phyloP scores from a whole-genome alignment of 2,797 vertebrate genomes.

The Peromyscus eremicus region DNA sequence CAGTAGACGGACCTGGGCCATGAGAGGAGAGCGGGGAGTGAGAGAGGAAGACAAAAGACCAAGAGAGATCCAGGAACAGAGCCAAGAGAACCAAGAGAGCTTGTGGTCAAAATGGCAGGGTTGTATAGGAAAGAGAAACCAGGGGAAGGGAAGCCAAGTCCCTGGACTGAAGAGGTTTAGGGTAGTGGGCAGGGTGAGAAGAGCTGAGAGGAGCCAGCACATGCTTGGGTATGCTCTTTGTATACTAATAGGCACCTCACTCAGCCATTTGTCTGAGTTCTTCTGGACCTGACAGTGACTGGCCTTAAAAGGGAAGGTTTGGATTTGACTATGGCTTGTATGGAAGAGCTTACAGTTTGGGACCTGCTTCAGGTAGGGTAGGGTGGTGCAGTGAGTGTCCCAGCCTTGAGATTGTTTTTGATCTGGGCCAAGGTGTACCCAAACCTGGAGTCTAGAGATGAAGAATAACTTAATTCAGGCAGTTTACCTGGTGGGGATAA shows the following conservation, averaged over 20 bases:
- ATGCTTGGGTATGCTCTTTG: background rate
- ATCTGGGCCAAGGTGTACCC: fast-evolving
- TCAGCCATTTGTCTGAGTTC: background rate
- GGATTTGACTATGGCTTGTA: background rate
- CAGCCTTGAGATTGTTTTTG: background rate
- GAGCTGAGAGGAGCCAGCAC: too few species aligned
- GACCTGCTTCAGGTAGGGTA: background rate
- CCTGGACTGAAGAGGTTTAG: background rate
- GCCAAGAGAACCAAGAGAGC: background rate
- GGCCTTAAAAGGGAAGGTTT: background rate
- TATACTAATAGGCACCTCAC: background rate
- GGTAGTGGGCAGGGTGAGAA: background rate
- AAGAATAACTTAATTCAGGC: background rate
- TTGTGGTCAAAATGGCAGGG: background rate
- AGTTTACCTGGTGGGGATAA: background rate
- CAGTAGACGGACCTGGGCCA: background rate
- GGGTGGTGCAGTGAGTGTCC: background rate
- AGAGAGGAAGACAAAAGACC: background rate
- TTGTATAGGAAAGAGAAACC: background rate
- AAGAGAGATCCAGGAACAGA: background rate
- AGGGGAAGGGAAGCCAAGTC: background rate
- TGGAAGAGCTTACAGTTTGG: background rate
- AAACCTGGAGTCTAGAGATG: background rate
- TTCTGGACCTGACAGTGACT: background rate
- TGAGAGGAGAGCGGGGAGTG: background rate